Percentiles rank a stretch among this genome's conserved stretches.
Evolutionary conservation across 2,888 invertebrate species (phyloP).

Genomic region (Callimorpha dominula): DNA sequence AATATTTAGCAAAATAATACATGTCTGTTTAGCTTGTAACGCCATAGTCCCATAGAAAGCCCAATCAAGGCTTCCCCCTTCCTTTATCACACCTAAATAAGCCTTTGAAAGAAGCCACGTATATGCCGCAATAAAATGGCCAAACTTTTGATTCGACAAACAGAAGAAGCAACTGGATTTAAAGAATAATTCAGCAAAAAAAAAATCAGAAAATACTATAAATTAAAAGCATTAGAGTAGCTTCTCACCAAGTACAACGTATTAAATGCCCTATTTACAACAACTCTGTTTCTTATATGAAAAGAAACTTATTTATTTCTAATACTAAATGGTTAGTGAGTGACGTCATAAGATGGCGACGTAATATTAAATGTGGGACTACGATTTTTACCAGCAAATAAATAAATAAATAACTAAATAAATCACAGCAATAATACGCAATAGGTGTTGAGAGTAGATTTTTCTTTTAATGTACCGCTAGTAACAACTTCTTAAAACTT

Average conservation of each 20-base stretch:
- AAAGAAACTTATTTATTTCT: slow-evolving; percentile 5
- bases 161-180: too few relatives aligned
- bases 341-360: slow-evolving; percentile 21
- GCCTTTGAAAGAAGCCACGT: background rate
- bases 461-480: slow-evolving; percentile 79
- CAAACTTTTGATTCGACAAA: background rate
- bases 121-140: background rate
- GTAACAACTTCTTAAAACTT: slow-evolving; percentile 64
- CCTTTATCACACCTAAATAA: background rate
- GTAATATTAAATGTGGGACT: slow-evolving; percentile 16
- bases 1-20: background rate
- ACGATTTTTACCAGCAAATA: slow-evolving; percentile 58
- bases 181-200: too few relatives aligned
- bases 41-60: background rate
- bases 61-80: background rate
- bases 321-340: slow-evolving; percentile 23
- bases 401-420: slow-evolving; percentile 51
- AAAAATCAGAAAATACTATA: background rate
- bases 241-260: background rate
- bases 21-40: background rate
- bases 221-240: background rate
- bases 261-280: background rate
- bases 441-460: slow-evolving; percentile 71
- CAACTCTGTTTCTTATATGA: background rate
- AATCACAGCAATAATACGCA: slow-evolving; percentile 83